phyloP scores from a whole-genome alignment of 2,888 invertebrate genomes.

The Xylophagus ater region DNA sequence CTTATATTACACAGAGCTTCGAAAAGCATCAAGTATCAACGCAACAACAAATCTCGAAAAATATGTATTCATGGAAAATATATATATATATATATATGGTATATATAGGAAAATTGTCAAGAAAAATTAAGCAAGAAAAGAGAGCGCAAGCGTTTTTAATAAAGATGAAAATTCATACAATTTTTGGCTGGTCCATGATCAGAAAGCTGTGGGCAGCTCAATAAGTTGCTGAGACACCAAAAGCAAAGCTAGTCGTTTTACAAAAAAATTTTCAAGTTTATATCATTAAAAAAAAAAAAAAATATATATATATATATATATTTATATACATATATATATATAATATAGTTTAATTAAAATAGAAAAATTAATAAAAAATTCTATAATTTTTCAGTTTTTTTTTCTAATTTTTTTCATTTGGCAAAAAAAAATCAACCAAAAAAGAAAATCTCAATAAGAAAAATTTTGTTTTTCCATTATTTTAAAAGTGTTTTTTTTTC shows the following conservation, averaged over 20 bases:
- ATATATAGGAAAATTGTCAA: no score
- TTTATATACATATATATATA: slow-evolving; percentile 5
- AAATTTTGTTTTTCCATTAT: no score
- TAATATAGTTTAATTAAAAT: slow-evolving; percentile 1
- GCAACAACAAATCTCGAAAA: no score
- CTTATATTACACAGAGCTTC: no score
- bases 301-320: slow-evolving; percentile 7
- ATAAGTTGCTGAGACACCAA: slow-evolving; percentile 40
- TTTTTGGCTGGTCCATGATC: slow-evolving; percentile 33
- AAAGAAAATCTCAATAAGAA: slow-evolving; percentile 3
- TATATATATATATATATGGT: no score
- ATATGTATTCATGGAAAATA: no score
- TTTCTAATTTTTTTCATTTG: neutral
- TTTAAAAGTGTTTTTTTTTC: no score
- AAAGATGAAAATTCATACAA: slow-evolving; percentile 1
- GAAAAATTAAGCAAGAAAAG: no score
- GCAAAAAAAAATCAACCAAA: slow-evolving; percentile 7
- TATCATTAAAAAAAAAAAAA: slow-evolving; percentile 15
- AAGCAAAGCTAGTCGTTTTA: slow-evolving; percentile 32
- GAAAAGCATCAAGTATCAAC: no score
- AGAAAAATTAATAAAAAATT: slow-evolving; percentile 2
- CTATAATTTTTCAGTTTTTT: neutral
- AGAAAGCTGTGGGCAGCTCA: slow-evolving; percentile 35
- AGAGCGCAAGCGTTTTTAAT: slow-evolving; percentile 7
- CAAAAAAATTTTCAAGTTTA: slow-evolving; percentile 20